These are phyloP conservation scores for Odontophorus gujanensis DNA, from an alignment of 2,113 vertebrate genomes.

Conservation along the genomic window DNA sequence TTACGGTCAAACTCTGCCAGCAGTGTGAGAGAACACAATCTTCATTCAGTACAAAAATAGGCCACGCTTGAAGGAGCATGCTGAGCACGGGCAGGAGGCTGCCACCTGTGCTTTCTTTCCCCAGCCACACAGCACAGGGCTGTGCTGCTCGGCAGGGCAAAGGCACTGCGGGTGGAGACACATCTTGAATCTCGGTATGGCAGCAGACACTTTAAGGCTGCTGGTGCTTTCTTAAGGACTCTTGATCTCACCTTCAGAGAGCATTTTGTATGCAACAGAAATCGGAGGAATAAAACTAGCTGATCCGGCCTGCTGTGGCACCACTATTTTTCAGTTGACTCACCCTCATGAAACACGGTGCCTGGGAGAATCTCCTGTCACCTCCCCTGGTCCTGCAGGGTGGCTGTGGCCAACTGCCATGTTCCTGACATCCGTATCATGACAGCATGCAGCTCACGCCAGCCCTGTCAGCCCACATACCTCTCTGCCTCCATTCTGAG, in stretches of 20 bases:
- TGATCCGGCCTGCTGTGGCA: neutral
- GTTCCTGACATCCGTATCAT: neutral
- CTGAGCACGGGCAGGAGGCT: slow-evolving; percentile 15
- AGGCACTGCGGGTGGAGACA: neutral
- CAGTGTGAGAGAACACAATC: slow-evolving; percentile 11
- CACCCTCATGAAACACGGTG: neutral
- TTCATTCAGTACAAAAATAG: neutral
- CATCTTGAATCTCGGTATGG: neutral
- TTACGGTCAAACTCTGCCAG: neutral
- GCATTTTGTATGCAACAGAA: neutral
- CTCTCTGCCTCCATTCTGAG: neutral
- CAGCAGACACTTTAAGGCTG: neutral
- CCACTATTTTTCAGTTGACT: neutral
- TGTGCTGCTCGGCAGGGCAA: neutral
- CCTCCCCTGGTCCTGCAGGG: slow-evolving; percentile 17
- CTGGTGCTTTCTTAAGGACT: neutral
- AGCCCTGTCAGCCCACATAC: neutral
- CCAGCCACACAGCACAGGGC: neutral
- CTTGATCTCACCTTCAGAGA: neutral
- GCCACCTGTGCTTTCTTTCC: neutral
- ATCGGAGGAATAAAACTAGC: neutral
- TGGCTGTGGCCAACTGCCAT: neutral
- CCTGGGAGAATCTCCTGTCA: slow-evolving; percentile 24
- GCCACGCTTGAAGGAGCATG: neutral
- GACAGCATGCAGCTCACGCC: neutral